Evolutionary conservation across 2,113 vertebrate species (phyloP), one percentile per base, ranked within the genome.

Genomic region (Sylvietta virens): DNA sequence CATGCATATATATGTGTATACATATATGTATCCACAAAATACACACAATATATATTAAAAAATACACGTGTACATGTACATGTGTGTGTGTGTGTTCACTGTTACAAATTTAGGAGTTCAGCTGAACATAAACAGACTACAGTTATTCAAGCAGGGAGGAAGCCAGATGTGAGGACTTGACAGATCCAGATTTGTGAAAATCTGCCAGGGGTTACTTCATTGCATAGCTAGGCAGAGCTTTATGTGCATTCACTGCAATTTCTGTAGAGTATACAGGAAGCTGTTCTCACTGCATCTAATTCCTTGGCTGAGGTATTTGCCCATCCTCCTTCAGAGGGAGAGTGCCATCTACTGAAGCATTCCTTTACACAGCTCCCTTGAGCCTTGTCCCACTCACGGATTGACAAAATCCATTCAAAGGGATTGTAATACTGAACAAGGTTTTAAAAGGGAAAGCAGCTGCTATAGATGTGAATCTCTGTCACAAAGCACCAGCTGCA

Each of bases 311-410:
- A 94, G n/a, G 11, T 44, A 67, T 57, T 71, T 67, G 51, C 40
- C 85, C 57, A 85, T 83, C 62, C 64, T 92, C 22, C 2, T 60
- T 93, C 92, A 96, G 91, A 95, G 48, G 56, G 78, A 97, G 92
- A 97, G 81, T 96, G 96, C 96, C 95, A 96, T 76, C 96, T 97
- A 94, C 69, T 95, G 96, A 89, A 83, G 47, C 74, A 89, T 81
- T 47, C 40, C 56, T 86, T 93, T 30, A 58, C 56, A 67, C 44
- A 66, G 56, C 51, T 95, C 79, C 60, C 94, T 67, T 44, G 56
- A 88, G 53, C 56, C 56, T 84, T 42, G 18, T 65, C 56, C 44
- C n/a, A 60, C 35, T 53, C 58, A 30, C 0, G 1, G 40, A 39
- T 2, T 53, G 48, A 64, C 15, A 83, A 69, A 80, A 61, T 30